A percentile compares a stretch with the other conserved stretches of the same genome.
phyloP scores from a whole-genome alignment of 1,140 invertebrate genomes.

The Pseudomyrmex flavicornis region DNA sequence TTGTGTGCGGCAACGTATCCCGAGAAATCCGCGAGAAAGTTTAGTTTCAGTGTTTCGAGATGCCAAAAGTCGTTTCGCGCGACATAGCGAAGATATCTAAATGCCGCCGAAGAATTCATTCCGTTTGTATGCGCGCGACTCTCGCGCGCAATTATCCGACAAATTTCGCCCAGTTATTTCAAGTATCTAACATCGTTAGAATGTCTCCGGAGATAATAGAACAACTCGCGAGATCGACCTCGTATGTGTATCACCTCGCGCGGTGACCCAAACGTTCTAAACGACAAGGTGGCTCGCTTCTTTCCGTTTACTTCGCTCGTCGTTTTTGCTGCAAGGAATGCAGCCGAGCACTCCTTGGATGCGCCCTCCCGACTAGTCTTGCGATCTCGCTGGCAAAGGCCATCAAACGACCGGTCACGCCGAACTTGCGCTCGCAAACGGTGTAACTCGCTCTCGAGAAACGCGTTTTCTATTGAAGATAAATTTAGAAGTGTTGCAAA shows the following conservation, averaged over 20 bases:
- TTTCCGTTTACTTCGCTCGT: conserved; percentile 22
- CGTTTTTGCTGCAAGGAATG: conserved; percentile 53
- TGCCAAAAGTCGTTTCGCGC: conserved; percentile 25
- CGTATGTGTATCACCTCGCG: background rate
- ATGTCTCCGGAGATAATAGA: conserved; percentile 15
- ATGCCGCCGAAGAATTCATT: conserved; percentile 35
- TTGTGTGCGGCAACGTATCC: background rate
- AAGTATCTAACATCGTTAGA: conserved; percentile 44
- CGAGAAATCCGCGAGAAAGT: conserved; percentile 41
- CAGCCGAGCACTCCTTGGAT: conserved; percentile 66
- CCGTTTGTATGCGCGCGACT: background rate
- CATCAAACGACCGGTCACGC: conserved; percentile 62
- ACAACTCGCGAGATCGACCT: conserved; percentile 6
- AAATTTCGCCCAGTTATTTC: conserved; percentile 31
- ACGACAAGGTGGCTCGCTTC: conserved; percentile 27
- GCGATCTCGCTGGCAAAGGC: conserved; percentile 63
- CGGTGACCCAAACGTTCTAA: conserved; percentile 19
- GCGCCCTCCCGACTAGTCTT: conserved; percentile 44
- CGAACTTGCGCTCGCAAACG: conserved; percentile 26
- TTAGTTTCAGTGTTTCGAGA: background rate
- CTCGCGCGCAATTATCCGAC: background rate
- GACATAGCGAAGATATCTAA: conserved; percentile 5
- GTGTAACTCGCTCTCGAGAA: background rate
- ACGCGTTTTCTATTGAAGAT: conserved; percentile 10
- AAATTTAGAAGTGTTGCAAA: background rate